phyloP scores from a whole-genome alignment of 2,113 vertebrate genomes.

The Gnathonemus longibarbis region DNA sequence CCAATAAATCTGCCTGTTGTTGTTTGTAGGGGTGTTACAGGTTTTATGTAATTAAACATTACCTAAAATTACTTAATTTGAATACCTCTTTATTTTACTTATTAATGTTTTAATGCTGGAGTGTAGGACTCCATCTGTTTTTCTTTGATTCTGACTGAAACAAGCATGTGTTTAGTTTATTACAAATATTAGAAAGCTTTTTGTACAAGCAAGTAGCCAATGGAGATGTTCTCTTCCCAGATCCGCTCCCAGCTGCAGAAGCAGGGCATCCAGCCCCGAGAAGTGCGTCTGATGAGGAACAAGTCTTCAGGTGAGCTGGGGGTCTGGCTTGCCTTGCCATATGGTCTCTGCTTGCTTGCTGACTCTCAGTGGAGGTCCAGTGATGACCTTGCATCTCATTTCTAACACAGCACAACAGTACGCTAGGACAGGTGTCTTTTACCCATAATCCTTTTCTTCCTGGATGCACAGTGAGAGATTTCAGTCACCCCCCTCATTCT shows the following conservation, averaged over 20 bases:
- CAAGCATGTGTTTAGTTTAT: not conserved
- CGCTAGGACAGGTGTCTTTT: not conserved
- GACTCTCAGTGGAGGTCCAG: not conserved
- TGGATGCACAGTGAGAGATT: not conserved
- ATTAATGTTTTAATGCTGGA: not conserved
- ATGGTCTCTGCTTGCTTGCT: not conserved
- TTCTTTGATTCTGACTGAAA: not conserved
- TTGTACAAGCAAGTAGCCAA: not conserved
- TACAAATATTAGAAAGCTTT: not conserved
- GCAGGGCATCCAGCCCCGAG: conserved; percentile 76
- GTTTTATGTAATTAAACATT: not conserved
- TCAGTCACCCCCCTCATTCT: not conserved
- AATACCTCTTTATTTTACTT: not conserved
- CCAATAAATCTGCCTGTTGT: not conserved
- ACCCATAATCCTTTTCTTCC: not conserved
- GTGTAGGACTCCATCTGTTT: not conserved
- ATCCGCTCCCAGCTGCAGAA: conserved; percentile 78
- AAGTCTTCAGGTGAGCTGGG: conserved; percentile 83
- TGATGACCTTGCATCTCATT: not conserved
- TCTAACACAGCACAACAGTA: not conserved
- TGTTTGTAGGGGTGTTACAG: not conserved
- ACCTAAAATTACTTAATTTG: not conserved
- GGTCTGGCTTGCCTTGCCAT: not conserved
- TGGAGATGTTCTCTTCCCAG: conserved; percentile 42
- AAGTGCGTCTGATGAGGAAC: conserved; percentile 85